phyloP scores from a whole-genome alignment of 2,797 vertebrate genomes.

The Schizothorax lantsangensis region DNA sequence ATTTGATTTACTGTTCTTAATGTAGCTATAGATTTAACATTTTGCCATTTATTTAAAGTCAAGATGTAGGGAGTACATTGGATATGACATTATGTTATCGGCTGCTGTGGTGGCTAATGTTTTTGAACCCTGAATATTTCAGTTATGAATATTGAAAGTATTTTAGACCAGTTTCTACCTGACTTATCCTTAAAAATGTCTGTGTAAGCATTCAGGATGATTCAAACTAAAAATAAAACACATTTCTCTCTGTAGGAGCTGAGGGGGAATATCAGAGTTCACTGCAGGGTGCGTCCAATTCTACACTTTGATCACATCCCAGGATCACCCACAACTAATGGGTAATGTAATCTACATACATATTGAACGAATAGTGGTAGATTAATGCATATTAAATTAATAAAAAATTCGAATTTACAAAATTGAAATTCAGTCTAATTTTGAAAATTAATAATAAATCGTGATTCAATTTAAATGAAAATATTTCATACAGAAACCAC shows the following conservation, averaged over 20 bases:
- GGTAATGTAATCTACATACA: slow-evolving; percentile 65
- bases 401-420: neutral
- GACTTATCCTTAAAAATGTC: neutral
- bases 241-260: slow-evolving; percentile 77
- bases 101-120: neutral
- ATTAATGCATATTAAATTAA: neutral
- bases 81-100: neutral
- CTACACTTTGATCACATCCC: slow-evolving; percentile 74
- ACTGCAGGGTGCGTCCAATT: slow-evolving; percentile 83
- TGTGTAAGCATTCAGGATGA: neutral
- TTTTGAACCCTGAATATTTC: neutral
- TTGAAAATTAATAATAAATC: neutral
- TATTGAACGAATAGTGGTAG: neutral
- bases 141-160: neutral
- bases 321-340: slow-evolving; percentile 50
- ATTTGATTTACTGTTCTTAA: neutral
- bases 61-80: neutral
- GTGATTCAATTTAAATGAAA: neutral
- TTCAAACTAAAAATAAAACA: neutral
- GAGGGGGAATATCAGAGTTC: slow-evolving; percentile 85
- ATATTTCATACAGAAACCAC: neutral
- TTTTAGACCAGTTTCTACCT: neutral
- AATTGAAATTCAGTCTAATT: neutral
- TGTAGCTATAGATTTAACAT: neutral
- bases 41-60: slow-evolving; percentile 13